Conservation (phyloP, 1,140 invertebrate genomes). For the Diplogasteroides magnus region DNA sequence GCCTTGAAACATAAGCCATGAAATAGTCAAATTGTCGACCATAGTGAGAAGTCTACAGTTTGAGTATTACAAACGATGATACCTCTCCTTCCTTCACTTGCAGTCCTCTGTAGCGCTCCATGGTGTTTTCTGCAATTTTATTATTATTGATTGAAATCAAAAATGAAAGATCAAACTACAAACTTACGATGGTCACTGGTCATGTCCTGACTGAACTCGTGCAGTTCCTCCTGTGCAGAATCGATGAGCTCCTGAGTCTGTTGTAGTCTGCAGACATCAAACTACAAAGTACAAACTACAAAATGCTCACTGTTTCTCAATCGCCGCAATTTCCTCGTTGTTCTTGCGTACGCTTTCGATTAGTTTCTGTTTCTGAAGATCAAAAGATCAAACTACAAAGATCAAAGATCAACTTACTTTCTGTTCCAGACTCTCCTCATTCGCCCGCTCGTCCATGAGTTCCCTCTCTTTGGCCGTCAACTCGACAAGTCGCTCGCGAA, state of each 20-base stretch:
- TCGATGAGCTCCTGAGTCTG: not conserved
- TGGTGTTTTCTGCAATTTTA: not conserved
- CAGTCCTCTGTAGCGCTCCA: not conserved
- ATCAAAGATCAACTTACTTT: not conserved
- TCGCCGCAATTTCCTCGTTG: not conserved
- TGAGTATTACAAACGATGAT: no score
- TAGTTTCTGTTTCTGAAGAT: not conserved
- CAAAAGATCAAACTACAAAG: no score
- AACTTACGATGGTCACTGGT: not conserved
- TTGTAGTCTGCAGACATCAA: not conserved
- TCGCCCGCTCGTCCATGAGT: not conserved
- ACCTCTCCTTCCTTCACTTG: not conserved
- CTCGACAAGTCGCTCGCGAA: not conserved
- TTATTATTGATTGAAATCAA: not conserved
- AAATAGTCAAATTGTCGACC: no score
- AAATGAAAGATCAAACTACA: not conserved
- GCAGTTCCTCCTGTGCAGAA: not conserved
- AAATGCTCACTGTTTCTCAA: not conserved
- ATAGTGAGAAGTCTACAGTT: no score
- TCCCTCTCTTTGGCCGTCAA: not conserved
- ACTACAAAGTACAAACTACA: not conserved
- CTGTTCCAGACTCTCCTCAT: not conserved
- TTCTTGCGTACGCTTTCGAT: not conserved
- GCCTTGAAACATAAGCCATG: no score
- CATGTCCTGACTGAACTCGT: not conserved